Conservation (phyloP, 2,113 vertebrate genomes). For the Hiodon alosoides region DNA sequence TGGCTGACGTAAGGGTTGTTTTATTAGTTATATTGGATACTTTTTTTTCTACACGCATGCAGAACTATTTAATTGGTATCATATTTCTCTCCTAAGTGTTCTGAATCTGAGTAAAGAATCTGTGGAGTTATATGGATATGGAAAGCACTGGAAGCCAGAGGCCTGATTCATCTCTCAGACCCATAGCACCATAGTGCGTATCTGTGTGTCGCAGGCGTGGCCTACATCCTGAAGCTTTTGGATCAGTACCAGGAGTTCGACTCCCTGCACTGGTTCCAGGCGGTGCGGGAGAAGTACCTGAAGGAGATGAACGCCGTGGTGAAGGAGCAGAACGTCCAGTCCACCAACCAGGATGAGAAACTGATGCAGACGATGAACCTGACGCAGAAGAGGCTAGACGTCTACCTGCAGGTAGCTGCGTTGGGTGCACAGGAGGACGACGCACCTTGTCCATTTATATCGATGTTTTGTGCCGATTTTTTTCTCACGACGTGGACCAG, state of each 20-base stretch:
- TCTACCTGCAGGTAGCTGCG: constrained; percentile 81
- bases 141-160: no score
- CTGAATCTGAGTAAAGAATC: no score
- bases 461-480: neutral
- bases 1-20: neutral
- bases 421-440: neutral
- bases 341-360: constrained; percentile 87
- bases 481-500: neutral
- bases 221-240: constrained; percentile 96
- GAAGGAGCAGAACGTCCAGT: constrained; percentile 88
- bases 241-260: constrained; percentile 98
- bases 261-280: constrained; percentile 98
- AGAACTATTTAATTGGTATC: no score
- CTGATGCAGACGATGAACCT: constrained; percentile 96
- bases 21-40: no score
- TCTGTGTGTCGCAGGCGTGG: constrained; percentile 74
- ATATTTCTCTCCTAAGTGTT: no score
- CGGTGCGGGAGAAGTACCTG: constrained; percentile 89
- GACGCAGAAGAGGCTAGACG: constrained; percentile 90
- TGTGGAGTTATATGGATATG: no score
- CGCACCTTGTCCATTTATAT: neutral
- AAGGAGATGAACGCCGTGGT: constrained; percentile 87
- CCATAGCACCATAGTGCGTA: neutral
- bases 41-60: no score
- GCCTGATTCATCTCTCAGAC: no score